These are phyloP conservation scores for Oreochromis niloticus DNA, from an alignment of 2,113 vertebrate genomes.

Conservation along the genomic window DNA sequence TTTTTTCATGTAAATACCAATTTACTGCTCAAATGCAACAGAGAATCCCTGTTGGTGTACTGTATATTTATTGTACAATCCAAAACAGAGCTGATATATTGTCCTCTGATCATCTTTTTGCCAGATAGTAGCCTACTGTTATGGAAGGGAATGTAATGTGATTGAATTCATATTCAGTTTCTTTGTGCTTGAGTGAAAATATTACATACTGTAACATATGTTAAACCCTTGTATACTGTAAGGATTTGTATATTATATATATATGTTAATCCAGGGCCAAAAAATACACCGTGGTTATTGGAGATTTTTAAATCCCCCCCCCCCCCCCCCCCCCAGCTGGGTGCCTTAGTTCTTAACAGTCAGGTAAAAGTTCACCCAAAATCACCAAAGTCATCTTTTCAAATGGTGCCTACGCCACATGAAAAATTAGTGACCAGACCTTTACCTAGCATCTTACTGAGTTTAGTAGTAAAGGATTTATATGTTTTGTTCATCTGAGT, in stretches of 20 bases:
- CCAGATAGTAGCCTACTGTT: conserved; percentile 49
- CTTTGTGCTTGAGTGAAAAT: conserved; percentile 50
- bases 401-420: conserved; percentile 12
- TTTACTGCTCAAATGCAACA: conserved; percentile 20
- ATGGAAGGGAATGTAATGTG: conserved; percentile 50
- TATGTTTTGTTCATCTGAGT: neutral
- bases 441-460: neutral
- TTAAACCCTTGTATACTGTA: conserved; percentile 43
- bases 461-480: conserved; percentile 37
- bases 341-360: conserved; percentile 32
- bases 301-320: neutral
- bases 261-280: conserved; percentile 37
- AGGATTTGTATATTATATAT: conserved; percentile 39
- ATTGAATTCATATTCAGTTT: conserved; percentile 23
- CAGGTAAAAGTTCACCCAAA: neutral
- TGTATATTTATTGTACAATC: conserved; percentile 70
- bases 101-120: conserved; percentile 8
- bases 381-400: neutral
- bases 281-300: neutral
- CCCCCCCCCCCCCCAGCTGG: neutral
- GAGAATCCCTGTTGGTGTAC: conserved; percentile 53
- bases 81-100: conserved; percentile 40
- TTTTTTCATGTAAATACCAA: conserved; percentile 60
- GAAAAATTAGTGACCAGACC: conserved; percentile 3
- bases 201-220: conserved; percentile 50